Evolutionary conservation across 37 sponge, comb jelly and placozoan species (phyloP), one percentile per base, ranked within the genome.

Genomic region (Axinella damicornis): DNA sequence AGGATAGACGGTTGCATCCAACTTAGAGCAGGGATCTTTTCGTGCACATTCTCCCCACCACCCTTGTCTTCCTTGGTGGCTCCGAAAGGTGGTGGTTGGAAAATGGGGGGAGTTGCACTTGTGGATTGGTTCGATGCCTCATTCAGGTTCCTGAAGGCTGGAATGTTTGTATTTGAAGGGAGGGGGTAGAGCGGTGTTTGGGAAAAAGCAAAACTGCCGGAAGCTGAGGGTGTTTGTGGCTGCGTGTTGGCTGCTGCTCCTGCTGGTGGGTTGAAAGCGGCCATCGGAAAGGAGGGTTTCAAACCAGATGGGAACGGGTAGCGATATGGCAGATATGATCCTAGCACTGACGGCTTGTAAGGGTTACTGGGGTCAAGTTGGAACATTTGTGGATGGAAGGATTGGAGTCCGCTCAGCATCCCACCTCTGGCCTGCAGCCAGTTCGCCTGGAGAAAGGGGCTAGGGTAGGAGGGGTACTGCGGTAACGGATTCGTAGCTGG

Each of bases 61-160:
- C 32, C 30, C 22, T 73, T 73, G 0, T 71, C 71, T 2, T 53
- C 74, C n/a, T 73, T 73, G 16, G 24, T 54, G 17, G 55, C 74
- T 2, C 55, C 30, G 21, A 73, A 54, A 25, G 46, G 46, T 46
- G 4, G 46, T 12, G 46, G 46, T 46, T 46, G 46, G 46, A 46
- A 46, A 46, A 46, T 9, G 46, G 46, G 46, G 9, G 46, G 46
- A 46, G 46, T 46, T 46, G 46, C 46, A 9, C 46, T 46, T 46
- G 46, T 9, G 9, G 46, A 9, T 46, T 9, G 46, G 46, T 46
- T 46, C 9, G 46, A 46, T 4, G 46, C 9, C 9, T 46, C 46
- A 46, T 9, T n/a, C 28, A 76, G 36, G 39, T 6, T 56, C 35
- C 53, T 61, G 46, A 78, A 78, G 31, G 66, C 79, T 30, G 79